Conservation (phyloP, 2,797 vertebrate species). For the Falco concolor region DNA sequence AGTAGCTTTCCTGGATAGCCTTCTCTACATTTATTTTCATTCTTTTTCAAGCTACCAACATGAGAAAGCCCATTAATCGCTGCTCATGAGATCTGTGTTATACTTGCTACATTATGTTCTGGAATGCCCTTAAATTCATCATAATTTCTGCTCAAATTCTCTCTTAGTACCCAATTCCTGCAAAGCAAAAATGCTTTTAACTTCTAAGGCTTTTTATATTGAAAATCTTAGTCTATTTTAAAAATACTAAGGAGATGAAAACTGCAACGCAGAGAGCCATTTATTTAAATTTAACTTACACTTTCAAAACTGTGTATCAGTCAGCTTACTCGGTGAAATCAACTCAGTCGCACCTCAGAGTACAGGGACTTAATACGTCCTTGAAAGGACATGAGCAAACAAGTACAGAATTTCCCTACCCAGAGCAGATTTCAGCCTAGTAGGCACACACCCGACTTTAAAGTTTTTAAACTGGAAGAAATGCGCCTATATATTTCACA, state of each 20-base stretch:
- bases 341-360: background rate
- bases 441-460: background rate
- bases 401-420: background rate
- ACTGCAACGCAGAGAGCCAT: background rate
- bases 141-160: background rate
- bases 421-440: background rate
- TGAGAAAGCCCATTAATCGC: background rate
- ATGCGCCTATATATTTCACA: background rate
- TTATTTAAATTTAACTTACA: background rate
- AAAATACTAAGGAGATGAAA: background rate
- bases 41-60: background rate
- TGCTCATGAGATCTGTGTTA: background rate
- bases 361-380: background rate
- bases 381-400: background rate
- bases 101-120: background rate
- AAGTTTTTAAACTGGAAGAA: background rate
- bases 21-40: slow-evolving; percentile 24
- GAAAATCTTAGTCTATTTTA: background rate
- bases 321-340: background rate
- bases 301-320: background rate
- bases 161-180: background rate
- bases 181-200: background rate
- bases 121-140: background rate
- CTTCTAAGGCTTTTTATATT: background rate
- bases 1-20: background rate